Percentiles rank a stretch among this genome's conserved stretches.
Conservation (phyloP, 37 sponge, comb jelly and placozoan genomes). For the Beroe forskalii region DNA sequence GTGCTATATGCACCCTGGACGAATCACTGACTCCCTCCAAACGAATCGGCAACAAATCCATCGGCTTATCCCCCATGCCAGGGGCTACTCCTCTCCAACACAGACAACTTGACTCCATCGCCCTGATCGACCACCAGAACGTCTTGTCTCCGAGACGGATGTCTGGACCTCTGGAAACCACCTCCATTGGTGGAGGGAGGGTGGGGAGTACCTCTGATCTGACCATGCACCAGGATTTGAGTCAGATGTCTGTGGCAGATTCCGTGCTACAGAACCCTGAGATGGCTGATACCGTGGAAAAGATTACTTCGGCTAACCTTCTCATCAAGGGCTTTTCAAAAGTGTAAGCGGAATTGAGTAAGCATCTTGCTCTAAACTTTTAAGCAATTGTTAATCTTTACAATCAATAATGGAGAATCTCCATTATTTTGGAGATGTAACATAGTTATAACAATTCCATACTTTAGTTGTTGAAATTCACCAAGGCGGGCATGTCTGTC, state of each 20-base stretch:
- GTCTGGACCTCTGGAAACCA: too few relatives aligned
- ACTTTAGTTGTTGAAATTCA: too few relatives aligned
- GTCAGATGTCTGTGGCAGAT: conserved; percentile 19
- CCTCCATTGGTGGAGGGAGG: too few relatives aligned
- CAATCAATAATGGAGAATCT: too few relatives aligned
- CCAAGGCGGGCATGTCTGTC: too few relatives aligned
- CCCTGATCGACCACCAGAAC: conserved; percentile 29
- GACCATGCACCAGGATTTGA: background rate
- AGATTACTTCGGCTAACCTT: background rate
- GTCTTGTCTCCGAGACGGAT: background rate
- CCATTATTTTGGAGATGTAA: too few relatives aligned
- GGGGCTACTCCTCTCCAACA: background rate
- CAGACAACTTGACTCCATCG: conserved; percentile 25
- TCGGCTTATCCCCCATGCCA: conserved; percentile 12
- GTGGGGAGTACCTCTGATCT: background rate
- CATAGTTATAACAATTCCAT: too few relatives aligned
- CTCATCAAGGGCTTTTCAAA: background rate
- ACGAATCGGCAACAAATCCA: conserved; percentile 21
- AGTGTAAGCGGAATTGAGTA: too few relatives aligned
- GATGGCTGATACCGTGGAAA: conserved; percentile 10
- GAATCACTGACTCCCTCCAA: conserved; percentile 30
- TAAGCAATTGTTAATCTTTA: too few relatives aligned
- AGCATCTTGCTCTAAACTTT: too few relatives aligned
- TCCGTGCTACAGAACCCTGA: conserved; percentile 8
- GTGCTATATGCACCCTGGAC: conserved; percentile 22